Evolutionary conservation across 2,888 invertebrate genomes (phyloP).

Genomic region (Noctua janthe): DNA sequence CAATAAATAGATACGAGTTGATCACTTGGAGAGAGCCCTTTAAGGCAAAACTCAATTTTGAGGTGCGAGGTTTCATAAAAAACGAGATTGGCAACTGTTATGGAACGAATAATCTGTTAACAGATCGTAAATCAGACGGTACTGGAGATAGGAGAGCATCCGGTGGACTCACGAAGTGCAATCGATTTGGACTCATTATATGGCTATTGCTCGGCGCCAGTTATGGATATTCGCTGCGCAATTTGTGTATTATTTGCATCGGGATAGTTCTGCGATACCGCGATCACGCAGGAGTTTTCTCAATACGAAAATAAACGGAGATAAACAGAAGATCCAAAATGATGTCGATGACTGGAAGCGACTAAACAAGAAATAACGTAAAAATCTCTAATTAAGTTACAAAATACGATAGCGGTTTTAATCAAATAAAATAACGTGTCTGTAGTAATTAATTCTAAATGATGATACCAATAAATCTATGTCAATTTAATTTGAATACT

Average conservation of each 20-base stretch:
- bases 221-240: slow-evolving; percentile 83
- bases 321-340: slow-evolving; percentile 71
- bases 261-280: slow-evolving; percentile 78
- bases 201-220: slow-evolving; percentile 81
- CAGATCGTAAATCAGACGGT: slow-evolving; percentile 79
- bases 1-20: slow-evolving; percentile 62
- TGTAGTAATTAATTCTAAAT: slow-evolving; percentile 22
- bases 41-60: slow-evolving; percentile 67
- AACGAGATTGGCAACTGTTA: slow-evolving; percentile 57
- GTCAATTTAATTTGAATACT: slow-evolving; percentile 31
- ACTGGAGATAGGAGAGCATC: slow-evolving; percentile 63
- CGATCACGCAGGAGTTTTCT: slow-evolving; percentile 81
- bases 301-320: slow-evolving; percentile 83
- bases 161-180: slow-evolving; percentile 73
- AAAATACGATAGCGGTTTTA: slow-evolving; percentile 16
- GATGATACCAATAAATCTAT: slow-evolving; percentile 33
- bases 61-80: slow-evolving; percentile 61
- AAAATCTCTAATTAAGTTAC: slow-evolving; percentile 2
- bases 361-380: slow-evolving; percentile 14
- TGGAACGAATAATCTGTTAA: slow-evolving; percentile 71
- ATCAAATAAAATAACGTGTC: slow-evolving; percentile 8
- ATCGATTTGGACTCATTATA: slow-evolving; percentile 85
- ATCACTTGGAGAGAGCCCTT: slow-evolving; percentile 61
- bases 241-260: slow-evolving; percentile 87
- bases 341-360: slow-evolving; percentile 58